Evolutionary conservation across 2,888 invertebrate species (phyloP).

Genomic region (Netelia inedita): DNA sequence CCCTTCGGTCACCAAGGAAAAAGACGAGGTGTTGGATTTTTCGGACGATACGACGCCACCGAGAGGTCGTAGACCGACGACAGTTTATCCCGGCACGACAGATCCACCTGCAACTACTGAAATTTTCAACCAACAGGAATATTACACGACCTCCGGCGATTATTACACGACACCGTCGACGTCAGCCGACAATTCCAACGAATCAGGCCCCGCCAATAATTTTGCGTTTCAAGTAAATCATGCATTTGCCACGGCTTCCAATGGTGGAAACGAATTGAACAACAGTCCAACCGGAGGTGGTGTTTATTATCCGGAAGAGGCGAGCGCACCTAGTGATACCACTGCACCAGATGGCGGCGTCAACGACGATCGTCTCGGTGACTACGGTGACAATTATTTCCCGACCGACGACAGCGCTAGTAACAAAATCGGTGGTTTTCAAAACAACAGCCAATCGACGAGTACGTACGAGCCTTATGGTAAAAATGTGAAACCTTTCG

Average conservation of each 20-base stretch:
- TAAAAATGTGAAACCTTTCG: slow-evolving; percentile 85
- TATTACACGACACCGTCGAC: slow-evolving; percentile 71
- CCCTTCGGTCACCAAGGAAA: slow-evolving; percentile 88
- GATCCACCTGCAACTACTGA: slow-evolving; percentile 66
- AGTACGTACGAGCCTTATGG: slow-evolving; percentile 85
- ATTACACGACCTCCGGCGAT: slow-evolving; percentile 71
- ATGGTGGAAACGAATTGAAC: slow-evolving; percentile 53
- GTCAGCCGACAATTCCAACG: slow-evolving; percentile 62
- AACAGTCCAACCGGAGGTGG: slow-evolving; percentile 21
- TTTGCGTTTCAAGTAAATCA: slow-evolving; percentile 86
- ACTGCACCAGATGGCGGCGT: slow-evolving; percentile 42
- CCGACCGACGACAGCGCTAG: slow-evolving; percentile 77
- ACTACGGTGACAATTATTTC: slow-evolving; percentile 80
- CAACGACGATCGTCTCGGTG: slow-evolving; percentile 67
- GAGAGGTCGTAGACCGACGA: slow-evolving; percentile 78
- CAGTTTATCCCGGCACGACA: slow-evolving; percentile 74
- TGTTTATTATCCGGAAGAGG: slow-evolving; percentile 57
- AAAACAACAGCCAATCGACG: slow-evolving; percentile 84
- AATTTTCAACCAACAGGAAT: slow-evolving; percentile 67
- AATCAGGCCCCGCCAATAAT: slow-evolving; percentile 71
- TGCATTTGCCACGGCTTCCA: slow-evolving; percentile 79
- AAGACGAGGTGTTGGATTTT: slow-evolving; percentile 92
- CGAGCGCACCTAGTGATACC: slow-evolving; percentile 66
- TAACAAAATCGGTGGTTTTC: slow-evolving; percentile 81
- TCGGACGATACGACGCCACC: slow-evolving; percentile 88